Conservation (phyloP, 2,113 vertebrate genomes). For the Accipiter virgatus region DNA sequence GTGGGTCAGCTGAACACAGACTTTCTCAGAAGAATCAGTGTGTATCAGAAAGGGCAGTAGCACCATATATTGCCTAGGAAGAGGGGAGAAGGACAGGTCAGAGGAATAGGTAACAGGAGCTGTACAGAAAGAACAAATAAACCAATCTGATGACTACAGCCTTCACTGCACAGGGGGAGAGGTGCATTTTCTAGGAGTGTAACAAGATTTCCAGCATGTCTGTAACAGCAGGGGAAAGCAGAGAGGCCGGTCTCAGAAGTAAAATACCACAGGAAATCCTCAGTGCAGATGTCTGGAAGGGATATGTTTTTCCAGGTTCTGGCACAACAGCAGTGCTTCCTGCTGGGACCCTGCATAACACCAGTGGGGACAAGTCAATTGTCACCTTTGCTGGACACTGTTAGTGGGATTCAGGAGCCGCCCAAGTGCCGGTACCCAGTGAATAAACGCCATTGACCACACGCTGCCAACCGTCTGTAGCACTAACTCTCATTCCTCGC, state of each 20-base stretch:
- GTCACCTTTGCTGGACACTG: neutral
- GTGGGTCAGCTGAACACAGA: slow-evolving; percentile 70
- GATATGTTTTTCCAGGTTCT: neutral
- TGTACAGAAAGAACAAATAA: neutral
- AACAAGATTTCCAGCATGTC: neutral
- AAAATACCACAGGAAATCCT: neutral
- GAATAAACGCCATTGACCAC: neutral
- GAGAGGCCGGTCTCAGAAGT: neutral
- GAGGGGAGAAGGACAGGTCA: neutral
- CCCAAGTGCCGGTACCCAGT: neutral
- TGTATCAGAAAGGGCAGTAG: slow-evolving; percentile 27
- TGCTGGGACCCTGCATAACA: neutral
- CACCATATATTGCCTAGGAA: slow-evolving; percentile 68
- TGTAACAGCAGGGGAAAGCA: neutral
- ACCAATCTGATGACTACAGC: neutral
- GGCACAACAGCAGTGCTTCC: neutral
- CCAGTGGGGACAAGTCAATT: neutral
- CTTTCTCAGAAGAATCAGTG: slow-evolving; percentile 22
- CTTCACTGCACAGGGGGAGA: accelerated
- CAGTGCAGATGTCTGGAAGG: neutral
- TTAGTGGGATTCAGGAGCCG: neutral
- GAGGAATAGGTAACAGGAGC: neutral
- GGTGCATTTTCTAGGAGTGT: neutral
- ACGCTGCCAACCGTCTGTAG: accelerated
- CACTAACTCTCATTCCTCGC: neutral